A percentile compares a stretch with the other conserved stretches of the same genome.
Conservation (phyloP, 2,113 vertebrate species). For the Grus americana region DNA sequence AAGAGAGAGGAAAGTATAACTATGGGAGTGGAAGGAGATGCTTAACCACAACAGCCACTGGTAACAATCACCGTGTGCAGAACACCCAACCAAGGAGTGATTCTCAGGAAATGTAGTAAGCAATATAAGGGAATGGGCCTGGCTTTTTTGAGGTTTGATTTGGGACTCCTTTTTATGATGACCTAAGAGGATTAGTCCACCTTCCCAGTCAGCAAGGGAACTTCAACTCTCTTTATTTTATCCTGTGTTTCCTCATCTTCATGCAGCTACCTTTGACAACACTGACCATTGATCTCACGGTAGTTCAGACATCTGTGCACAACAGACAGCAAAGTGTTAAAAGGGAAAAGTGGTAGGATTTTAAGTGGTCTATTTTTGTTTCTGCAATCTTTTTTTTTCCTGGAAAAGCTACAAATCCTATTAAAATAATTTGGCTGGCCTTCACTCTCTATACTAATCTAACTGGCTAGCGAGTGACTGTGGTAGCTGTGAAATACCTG, state of each 20-base stretch:
- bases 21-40: background rate
- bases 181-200: background rate
- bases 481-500: background rate
- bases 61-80: background rate
- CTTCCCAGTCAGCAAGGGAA: background rate
- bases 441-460: background rate
- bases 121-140: background rate
- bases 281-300: background rate
- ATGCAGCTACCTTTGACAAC: background rate
- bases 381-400: background rate
- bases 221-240: background rate
- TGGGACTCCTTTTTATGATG: background rate
- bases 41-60: background rate
- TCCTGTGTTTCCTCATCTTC: background rate
- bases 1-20: background rate
- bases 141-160: background rate
- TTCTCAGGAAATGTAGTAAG: background rate
- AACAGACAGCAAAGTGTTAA: background rate
- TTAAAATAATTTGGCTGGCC: background rate
- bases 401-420: background rate
- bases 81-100: background rate
- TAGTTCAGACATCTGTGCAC: background rate
- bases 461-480: background rate
- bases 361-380: background rate
- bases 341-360: background rate